Conservation (phyloP, 2,113 vertebrate genomes). For the Alaudala cheleensis region DNA sequence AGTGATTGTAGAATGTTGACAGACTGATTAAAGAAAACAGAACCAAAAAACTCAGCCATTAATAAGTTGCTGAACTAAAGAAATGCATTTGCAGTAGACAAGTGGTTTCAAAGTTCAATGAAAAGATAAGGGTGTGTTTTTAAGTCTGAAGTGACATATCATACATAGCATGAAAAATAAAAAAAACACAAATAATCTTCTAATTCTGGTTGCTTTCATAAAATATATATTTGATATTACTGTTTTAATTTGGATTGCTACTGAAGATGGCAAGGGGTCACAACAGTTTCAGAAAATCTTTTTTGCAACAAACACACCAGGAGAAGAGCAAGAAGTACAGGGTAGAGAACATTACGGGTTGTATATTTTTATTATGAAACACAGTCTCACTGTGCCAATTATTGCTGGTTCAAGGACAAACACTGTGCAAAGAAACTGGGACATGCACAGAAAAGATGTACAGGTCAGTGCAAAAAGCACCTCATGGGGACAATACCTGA, state of each 20-base stretch:
- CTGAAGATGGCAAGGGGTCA: not conserved
- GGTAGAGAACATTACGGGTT: not conserved
- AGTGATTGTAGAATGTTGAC: not conserved
- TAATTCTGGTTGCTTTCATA: not conserved
- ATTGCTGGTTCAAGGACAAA: constrained; percentile 62
- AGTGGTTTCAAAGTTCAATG: not conserved
- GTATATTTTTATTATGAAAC: constrained; percentile 41
- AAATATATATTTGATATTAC: not conserved
- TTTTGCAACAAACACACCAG: not conserved
- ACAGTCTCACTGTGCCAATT: constrained; percentile 33
- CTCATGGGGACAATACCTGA: constrained; percentile 61
- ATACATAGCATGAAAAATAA: not conserved
- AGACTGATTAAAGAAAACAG: not conserved
- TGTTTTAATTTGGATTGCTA: not conserved
- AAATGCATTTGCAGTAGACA: not conserved
- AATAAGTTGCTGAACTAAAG: not conserved
- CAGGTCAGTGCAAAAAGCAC: constrained; percentile 57
- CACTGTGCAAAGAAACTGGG: constrained; percentile 33
- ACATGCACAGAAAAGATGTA: constrained; percentile 37
- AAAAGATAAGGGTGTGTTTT: not conserved
- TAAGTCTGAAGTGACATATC: not conserved
- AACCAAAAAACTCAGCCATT: rapidly evolving
- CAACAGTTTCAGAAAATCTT: not conserved
- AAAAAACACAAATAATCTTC: not conserved
- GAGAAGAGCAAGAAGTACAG: not conserved